Base-by-base conservation (phyloP, 92 coral and sea anemone species). In the Phenganax stokvisi region DNA sequence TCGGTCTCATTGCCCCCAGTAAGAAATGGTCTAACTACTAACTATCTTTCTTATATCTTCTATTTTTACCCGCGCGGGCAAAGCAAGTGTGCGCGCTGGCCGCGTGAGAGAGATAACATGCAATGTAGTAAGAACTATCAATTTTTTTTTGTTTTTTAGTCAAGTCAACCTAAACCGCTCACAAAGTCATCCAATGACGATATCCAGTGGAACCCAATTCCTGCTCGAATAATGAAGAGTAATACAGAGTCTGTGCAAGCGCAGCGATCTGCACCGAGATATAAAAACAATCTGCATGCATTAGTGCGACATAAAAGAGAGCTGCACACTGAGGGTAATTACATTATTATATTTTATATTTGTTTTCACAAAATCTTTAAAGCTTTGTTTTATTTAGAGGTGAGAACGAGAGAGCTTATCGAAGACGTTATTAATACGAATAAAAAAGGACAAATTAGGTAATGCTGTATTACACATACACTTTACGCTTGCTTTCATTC, bases 251-350 rank as follows among this genome's bases (percentile, higher is more conserved):
- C 54, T 70, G 68, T 87, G 60, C 81, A 88, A 84, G 0, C 28
- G 27, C 90, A 88, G 55, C 89, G 96, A 54, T 74, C 96, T 72
- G 89, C 80, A 76, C 97, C 99, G 47, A 82, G 67, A 28, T 96
- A 97, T 57, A 92, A 88, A 74, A 83, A 87, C 56, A 92, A 89
- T 37, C 82, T 96, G 16, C 85, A 90, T 55, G 91, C 90, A 57
- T 82, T 96, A 44, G 99, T 96, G 9, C 84, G 84, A 62, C 99
- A 96, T 75, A 96, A 96, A 75, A 80, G 99, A 53, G 99, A 96
- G 29, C 94, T 90, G 72, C 82, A 85, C 78, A 89, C 92, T 7
- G 92, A 93, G 68, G 99, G 99, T 96, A 77, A 44, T 6, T 27
- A 66, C 72, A 0, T 13, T 59, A 3, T 25, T 59, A 13, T 1